Conservation (phyloP, 2,113 vertebrate species). For the Thomomys bottae region DNA sequence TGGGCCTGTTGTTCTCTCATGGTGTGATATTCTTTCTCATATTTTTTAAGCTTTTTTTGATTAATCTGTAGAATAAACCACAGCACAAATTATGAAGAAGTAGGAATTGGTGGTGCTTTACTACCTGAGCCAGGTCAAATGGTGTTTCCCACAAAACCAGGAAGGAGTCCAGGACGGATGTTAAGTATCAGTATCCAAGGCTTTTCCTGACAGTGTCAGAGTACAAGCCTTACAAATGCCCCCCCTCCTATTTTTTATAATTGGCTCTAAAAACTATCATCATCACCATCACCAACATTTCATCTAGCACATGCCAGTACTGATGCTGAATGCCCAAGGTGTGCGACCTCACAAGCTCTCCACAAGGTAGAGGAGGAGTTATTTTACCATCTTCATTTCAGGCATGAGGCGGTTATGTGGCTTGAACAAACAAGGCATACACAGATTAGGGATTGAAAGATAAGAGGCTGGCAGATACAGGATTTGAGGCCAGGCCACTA, state of each 20-base stretch:
- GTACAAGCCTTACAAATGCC: neutral
- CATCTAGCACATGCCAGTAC: neutral
- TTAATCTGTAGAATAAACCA: constrained; percentile 90
- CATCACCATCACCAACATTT: neutral
- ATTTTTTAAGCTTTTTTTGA: constrained; percentile 99
- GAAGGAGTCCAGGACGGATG: neutral
- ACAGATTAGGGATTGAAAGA: neutral
- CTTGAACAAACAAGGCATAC: too few species aligned
- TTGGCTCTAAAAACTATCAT: neutral
- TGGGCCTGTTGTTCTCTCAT: constrained; percentile 98
- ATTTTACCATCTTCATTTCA: neutral
- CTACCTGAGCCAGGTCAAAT: neutral
- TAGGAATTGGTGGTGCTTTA: neutral
- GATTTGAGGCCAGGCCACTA: neutral
- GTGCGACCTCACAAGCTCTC: neutral
- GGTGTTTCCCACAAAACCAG: neutral
- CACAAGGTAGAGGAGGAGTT: neutral
- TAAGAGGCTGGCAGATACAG: neutral
- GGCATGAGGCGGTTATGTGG: neutral
- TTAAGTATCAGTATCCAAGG: neutral
- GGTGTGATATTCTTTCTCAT: constrained; percentile 96
- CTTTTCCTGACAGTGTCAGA: neutral
- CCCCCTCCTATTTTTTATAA: neutral
- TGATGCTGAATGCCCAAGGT: neutral
- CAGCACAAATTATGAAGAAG: constrained; percentile 21